Evolutionary conservation across 2,888 invertebrate genomes (phyloP), one percentile per base, ranked within the genome.

Genomic region (Conomelus anceps): DNA sequence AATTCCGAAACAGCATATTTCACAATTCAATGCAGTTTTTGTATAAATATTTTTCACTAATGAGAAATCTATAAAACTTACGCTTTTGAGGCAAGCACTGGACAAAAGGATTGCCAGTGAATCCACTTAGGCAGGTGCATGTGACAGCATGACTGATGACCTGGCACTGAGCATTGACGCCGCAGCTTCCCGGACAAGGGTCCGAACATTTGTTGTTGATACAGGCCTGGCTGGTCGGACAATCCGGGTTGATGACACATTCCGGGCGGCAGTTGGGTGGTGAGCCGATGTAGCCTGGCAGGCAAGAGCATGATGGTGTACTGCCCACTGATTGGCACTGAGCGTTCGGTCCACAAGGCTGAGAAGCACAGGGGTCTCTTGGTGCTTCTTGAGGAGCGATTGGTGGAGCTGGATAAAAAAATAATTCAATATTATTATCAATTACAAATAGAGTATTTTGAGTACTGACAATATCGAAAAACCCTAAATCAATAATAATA

Each of bases 241-340:
- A 97, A 92, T 97, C 97, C 22, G 97, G 96, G 93, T 97, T 97
- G 89, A 97, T 96, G 9, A 96, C 95, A 93, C 97, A 97, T 93
- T 97, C 97, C 22, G 97, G 97, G 92, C 97, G 94, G 92, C 97
- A 97, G 91, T 96, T 96, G 24, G 97, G 97, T 90, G 97, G 97
- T 88, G 95, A 95, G 41, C 97, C 98, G 87, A 96, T 94, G 92
- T 97, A 98, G 91, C 95, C 95, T 89, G 95, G 95, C n/a, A 96
- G 93, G 92, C 98, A 98, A 91, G 96, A 95, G 92, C 98, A 98
- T 22, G 96, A 95, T 86, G 97, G 95, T 92, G 94, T 90, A 11
- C 92, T 95, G 89, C 96, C 95, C 23, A 92, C 92, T 89, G 94
- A 93, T 91, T 95, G 94, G 92, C 98, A 98, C 91, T 96, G 94